A percentile compares a stretch with the other conserved stretches of the same genome.
Evolutionary conservation across 1,140 invertebrate species (phyloP).

Genomic region (Drosophila equinoxialis): DNA sequence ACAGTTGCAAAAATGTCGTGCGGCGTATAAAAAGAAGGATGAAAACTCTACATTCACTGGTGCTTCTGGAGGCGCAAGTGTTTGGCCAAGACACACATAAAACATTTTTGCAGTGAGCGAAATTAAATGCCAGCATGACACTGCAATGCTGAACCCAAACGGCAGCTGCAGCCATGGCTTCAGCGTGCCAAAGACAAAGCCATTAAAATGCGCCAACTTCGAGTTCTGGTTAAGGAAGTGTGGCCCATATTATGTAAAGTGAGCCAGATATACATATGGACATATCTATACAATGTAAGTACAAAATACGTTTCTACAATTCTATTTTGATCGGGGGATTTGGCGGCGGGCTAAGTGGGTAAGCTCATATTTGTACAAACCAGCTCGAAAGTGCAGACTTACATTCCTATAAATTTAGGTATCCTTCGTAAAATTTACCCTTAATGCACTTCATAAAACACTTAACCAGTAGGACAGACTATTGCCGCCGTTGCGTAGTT

Average conservation of each 20-base stretch:
- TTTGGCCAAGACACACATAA: conserved; percentile 80
- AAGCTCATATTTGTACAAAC: too few relatives aligned
- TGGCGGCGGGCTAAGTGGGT: too few relatives aligned
- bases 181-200: conserved; percentile 62
- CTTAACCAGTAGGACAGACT: too few relatives aligned
- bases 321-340: not conserved
- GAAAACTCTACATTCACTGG: conserved; percentile 54
- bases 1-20: conserved; percentile 72
- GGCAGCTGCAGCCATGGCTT: conserved; percentile 8
- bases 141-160: conserved; percentile 62
- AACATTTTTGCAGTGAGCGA: conserved; percentile 78
- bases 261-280: not conserved
- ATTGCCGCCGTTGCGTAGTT: too few relatives aligned
- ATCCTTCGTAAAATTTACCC: too few relatives aligned
- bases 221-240: conserved; percentile 63
- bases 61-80: conserved; percentile 50
- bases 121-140: conserved; percentile 81
- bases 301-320: not conserved
- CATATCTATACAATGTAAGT: conserved; percentile 17
- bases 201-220: conserved; percentile 76
- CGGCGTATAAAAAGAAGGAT: conserved; percentile 37
- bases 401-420: too few relatives aligned
- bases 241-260: conserved; percentile 49
- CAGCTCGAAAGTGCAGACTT: too few relatives aligned
- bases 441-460: too few relatives aligned